Conservation (phyloP, 2,113 vertebrate species). For the Pluvianellus socialis region DNA sequence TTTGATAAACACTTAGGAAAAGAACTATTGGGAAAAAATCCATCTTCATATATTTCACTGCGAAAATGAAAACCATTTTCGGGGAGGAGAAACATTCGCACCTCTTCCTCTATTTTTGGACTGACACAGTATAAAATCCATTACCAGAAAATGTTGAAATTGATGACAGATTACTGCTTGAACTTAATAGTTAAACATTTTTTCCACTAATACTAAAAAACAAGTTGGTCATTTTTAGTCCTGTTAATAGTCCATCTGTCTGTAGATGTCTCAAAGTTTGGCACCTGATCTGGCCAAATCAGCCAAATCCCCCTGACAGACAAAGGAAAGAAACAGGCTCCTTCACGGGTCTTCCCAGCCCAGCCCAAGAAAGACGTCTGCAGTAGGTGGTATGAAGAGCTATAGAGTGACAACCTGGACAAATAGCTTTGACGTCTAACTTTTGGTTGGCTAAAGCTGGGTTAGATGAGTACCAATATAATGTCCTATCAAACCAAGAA, state of each 20-base stretch:
- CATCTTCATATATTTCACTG: background rate
- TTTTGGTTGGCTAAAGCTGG: background rate
- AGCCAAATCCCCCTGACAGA: background rate
- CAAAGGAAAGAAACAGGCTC: background rate
- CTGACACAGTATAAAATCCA: background rate
- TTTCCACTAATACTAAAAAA: background rate
- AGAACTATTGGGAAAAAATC: background rate
- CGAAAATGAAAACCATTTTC: background rate
- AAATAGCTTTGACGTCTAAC: background rate
- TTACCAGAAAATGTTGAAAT: background rate
- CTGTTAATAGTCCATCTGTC: background rate
- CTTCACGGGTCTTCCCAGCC: background rate
- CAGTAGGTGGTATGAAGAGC: background rate
- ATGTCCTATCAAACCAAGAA: background rate
- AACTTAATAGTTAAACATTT: background rate
- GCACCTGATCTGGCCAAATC: background rate
- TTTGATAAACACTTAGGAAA: conserved; percentile 30
- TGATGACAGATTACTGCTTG: background rate
- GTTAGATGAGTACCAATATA: background rate
- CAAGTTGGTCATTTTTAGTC: background rate
- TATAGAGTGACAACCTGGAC: background rate
- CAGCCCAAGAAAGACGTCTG: background rate
- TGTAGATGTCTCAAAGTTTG: background rate
- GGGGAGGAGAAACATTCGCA: background rate
- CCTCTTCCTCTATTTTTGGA: background rate